Evolutionary conservation across 2,113 vertebrate genomes (phyloP), one percentile per base, ranked within the genome.

Genomic region (Ariopsis seemanni): DNA sequence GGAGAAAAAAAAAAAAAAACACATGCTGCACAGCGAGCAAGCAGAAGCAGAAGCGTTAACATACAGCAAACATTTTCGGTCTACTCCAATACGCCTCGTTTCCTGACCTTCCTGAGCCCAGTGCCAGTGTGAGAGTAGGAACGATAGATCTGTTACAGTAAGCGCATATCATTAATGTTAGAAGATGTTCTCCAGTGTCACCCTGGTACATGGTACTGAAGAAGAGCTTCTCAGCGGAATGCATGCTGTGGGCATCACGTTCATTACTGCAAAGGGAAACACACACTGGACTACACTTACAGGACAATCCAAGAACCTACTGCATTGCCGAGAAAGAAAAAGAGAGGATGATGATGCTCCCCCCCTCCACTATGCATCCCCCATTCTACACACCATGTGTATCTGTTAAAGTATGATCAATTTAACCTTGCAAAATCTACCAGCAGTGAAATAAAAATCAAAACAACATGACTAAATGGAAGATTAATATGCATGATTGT

Each of bases 201-300:
- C 1, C 53, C 22, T 30, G 25, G 84, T 65, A 58, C 88, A 82
- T 30, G 27, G 69, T 83, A 57, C 42, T 82, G 72, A 55, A 85
- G 48, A 34, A 30, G 69, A 82, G 58, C 34, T 50, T 25, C 27
- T 22, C 20, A 48, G 14, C 5, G n/a, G 50, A 57, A 34, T 58
- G 79, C 74, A 80, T 52, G n/a, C 77, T 27, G 52, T 12, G 15
- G 60, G 55, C 14, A 52, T 12, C 8, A 50, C 48, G 52, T 52
- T 60, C 34, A 58, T 67, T 7, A 71, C 42, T 14, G 17, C 55
- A 82, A 55, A 74, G 57, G 58, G 50, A 55, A 80, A 82, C 55
- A 81, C 77, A n/a, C 57, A 77, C 77, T 82, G 57, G 18, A 81
- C 48, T 30, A 52, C 25, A 72, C 62, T 52, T 55, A 55, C 74